Conservation (phyloP, 2,888 invertebrate species). For the Netelia fuscicornis region DNA sequence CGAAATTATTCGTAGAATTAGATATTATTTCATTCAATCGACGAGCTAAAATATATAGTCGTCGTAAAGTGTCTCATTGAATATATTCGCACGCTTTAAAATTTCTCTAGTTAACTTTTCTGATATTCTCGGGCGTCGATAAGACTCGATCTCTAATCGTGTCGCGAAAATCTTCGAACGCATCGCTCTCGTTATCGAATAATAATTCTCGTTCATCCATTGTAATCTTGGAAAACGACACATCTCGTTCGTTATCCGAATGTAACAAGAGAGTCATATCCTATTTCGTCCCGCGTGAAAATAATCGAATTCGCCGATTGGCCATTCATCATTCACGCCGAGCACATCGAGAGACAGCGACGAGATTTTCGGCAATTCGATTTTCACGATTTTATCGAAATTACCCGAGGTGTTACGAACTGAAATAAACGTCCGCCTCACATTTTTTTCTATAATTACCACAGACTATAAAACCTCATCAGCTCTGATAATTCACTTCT, state of each 20-base stretch:
- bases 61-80: not conserved
- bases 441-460: not conserved
- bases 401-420: not conserved
- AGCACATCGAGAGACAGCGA: not conserved
- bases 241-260: not conserved
- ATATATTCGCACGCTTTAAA: not conserved
- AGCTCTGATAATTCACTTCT: not conserved
- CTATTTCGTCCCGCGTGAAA: not conserved
- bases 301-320: conserved; percentile 1
- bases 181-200: not conserved
- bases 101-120: not conserved
- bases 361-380: conserved; percentile 10
- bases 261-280: not conserved
- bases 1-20: too few species aligned
- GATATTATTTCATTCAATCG: too few species aligned
- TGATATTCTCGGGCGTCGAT: not conserved
- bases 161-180: not conserved
- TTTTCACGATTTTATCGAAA: not conserved
- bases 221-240: conserved; percentile 43
- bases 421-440: conserved; percentile 12
- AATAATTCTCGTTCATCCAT: conserved; percentile 17
- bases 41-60: not conserved
- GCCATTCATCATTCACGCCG: conserved; percentile 50
- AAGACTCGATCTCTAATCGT: not conserved
- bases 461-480: not conserved